Evolutionary conservation across 2,888 invertebrate genomes (phyloP), one percentile per base, ranked within the genome.

Genomic region (Scaptomyza cyrtandrae): DNA sequence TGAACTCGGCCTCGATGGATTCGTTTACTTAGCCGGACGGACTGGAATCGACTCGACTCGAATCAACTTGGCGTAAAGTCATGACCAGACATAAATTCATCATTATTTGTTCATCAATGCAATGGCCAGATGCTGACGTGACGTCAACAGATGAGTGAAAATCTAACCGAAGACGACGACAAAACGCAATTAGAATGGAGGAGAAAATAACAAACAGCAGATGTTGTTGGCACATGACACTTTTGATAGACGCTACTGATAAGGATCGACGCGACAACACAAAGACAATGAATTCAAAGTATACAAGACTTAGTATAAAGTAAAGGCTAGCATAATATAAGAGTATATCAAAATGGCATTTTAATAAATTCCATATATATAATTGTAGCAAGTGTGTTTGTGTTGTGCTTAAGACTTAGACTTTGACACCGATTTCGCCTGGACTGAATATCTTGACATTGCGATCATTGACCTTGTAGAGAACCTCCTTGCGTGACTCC

Each of bases 391-490:
- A n/a, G 13, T 37, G 31, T 33, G 31, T 33, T 19, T 49, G 35
- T 50, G 7, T 45, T 14, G 33, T 19, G 6, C 9, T 48, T 29
- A 48, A 14, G 19, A 16, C 19, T 65, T 86, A 92, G 61, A 90
- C 79, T 58, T 90, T 92, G 29, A 92, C 89, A 29, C 92, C 92
- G 68, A 92, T 81, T 77, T 92, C 93, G 43, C 96, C 96, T 2
- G 96, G 95, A 75, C 94, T 94, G 90, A 95, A 95, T 45, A 96
- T 93, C 90, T 95, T 95, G 3, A 96, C 94, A 84, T 95, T 95
- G 88, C 95, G 94, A 90, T 96, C 96, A 90, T 94, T 94, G 64
- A 96, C 93, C 92, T 96, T 96, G 86, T 94, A 96, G 44, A 92
- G 84, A 44, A 92, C 88, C 61, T 89, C 90, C 66, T 92, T 92